These are phyloP conservation scores for Lacerta bilineata DNA, from an alignment of 2,797 vertebrate genomes.

Conservation along the genomic window DNA sequence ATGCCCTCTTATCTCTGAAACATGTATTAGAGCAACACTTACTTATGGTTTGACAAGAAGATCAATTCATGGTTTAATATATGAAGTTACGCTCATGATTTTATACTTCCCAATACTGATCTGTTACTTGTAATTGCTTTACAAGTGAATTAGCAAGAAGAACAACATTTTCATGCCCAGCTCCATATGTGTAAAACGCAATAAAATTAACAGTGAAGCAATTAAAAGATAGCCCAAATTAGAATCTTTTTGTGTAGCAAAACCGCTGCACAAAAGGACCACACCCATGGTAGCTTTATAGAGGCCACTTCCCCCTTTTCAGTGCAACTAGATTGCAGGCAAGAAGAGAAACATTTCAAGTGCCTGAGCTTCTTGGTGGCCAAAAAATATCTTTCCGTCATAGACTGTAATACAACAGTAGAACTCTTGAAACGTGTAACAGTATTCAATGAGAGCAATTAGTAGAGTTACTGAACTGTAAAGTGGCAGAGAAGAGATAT, in stretches of 20 bases:
- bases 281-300: background rate
- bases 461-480: constrained; percentile 50
- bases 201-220: background rate
- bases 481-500: constrained; percentile 50
- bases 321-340: background rate
- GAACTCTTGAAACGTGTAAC: background rate
- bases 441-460: constrained; percentile 21
- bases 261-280: background rate
- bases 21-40: constrained; percentile 51
- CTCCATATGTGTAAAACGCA: background rate
- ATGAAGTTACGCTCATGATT: constrained; percentile 49
- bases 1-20: constrained; percentile 44
- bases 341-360: background rate
- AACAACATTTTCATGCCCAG: constrained; percentile 55
- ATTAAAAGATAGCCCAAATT: background rate
- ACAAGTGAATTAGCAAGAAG: constrained; percentile 41
- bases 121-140: constrained; percentile 51
- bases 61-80: constrained; percentile 69
- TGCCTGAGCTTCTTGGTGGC: background rate
- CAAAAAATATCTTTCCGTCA: background rate
- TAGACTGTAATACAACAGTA: background rate
- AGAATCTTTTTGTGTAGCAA: background rate
- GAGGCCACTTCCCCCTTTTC: background rate
- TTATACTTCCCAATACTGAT: constrained; percentile 56
- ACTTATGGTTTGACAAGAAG: constrained; percentile 53